Conservation (phyloP, 2,113 vertebrate genomes). For the Notarius lentiginosus region DNA sequence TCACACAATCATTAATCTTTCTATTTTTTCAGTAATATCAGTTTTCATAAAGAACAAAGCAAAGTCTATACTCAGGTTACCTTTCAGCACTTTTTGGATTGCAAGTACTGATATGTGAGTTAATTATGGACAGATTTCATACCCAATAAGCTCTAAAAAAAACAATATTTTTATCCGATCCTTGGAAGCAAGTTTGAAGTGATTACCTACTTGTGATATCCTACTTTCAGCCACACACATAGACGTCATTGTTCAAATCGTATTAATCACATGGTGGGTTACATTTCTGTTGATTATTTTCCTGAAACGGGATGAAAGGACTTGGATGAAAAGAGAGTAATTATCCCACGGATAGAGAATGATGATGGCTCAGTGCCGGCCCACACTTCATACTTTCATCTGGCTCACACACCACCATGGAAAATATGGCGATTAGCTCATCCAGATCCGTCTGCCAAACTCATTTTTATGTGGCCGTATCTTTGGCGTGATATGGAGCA, state of each 20-base stretch:
- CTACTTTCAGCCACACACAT: not conserved
- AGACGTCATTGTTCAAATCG: not conserved
- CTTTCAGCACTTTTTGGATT: not conserved
- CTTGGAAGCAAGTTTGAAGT: not conserved
- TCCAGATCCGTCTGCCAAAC: not conserved
- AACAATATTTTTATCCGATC: not conserved
- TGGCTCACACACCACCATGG: not conserved
- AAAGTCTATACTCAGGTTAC: too few species aligned
- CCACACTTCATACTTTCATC: conserved; percentile 11
- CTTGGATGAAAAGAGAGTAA: conserved; percentile 20
- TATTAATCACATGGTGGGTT: conserved; percentile 10
- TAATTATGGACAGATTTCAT: not conserved
- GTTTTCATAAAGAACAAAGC: not conserved
- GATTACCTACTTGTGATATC: not conserved
- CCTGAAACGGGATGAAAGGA: not conserved
- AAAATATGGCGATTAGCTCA: not conserved
- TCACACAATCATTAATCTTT: not conserved
- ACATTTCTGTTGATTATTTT: conserved; percentile 11
- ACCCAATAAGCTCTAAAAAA: not conserved
- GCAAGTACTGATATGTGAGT: not conserved
- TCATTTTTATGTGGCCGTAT: not conserved
- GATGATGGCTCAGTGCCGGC: conserved; percentile 1
- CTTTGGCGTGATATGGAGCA: not conserved
- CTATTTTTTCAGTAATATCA: not conserved
- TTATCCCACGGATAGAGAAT: not conserved